Base-by-base conservation (phyloP, 1,140 invertebrate genomes). In the Zeugodacus cucurbitae region DNA sequence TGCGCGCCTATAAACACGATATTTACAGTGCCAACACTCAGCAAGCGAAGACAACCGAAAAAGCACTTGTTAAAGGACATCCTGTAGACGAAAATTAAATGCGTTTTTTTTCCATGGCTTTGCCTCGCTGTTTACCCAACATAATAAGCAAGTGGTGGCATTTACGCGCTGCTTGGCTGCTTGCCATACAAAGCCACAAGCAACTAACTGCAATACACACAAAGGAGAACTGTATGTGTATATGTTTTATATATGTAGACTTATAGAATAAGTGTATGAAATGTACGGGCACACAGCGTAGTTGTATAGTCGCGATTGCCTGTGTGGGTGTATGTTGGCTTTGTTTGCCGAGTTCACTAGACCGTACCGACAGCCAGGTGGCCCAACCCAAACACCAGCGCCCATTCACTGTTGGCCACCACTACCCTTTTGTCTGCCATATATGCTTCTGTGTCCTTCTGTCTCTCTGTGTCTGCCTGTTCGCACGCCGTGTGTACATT, bases 61-160 rank as follows among this genome's bases (percentile, higher is more conserved):
- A 74, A 74, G 41, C 41, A 82, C 74, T 82, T 20, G 41, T 44
- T 29, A 82, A 82, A 82, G 74, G 41, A 44, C 37, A 82, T 82
- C 74, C 74, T 44, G 74, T 54, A 82, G 74, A 82, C n/a, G 74
- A 82, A 48, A 82, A 82, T 82, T 82, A 82, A 82, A 82, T 29
- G 41, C 37, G 8, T 29, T 26, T 26, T 26, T 82, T 44, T 54
- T n/a, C n/a, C n/a, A n/a, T n/a, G n/a, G n/a, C n/a, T 54, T 82
- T 34, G n/a, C n/a, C 3, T 17, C 7, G 1, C 32, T 82, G 74
- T 82, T 82, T 82, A 41, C 74, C 11, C 74, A 82, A 82, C 74
- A 48, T 82, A 82, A 82, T 82, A 82, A 82, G 41, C 26, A 48
- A 44, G 74, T 82, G n/a, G 44, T 82, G 74, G 44, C 41, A 82